Evolutionary conservation across 2,888 invertebrate species (phyloP).

Genomic region (Halictus quadricinctus): DNA sequence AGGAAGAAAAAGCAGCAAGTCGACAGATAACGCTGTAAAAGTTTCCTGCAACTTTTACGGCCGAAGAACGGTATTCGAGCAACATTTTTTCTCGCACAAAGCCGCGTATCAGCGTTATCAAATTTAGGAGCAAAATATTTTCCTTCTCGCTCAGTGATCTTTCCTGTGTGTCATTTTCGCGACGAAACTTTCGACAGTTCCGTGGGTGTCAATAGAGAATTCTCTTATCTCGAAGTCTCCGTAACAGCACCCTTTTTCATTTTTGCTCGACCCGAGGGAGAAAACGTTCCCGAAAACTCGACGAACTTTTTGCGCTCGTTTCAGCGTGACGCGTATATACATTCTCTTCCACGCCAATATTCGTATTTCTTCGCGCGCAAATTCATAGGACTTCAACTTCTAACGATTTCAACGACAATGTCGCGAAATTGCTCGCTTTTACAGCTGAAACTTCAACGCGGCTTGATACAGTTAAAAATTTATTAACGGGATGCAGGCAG

Average conservation of each 20-base stretch:
- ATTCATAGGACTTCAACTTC: conserved; percentile 39
- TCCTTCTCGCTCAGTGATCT: conserved; percentile 32
- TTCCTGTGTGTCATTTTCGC: neutral
- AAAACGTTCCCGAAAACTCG: conserved; percentile 21
- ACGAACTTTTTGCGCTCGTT: conserved; percentile 37
- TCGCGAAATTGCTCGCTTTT: conserved; percentile 15
- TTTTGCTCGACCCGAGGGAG: neutral
- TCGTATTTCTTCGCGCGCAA: conserved; percentile 32
- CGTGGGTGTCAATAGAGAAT: conserved; percentile 4
- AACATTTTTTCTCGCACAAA: conserved; percentile 2
- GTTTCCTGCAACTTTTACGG: neutral
- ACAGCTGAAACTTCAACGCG: conserved; percentile 29
- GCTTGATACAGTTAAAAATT: conserved; percentile 7
- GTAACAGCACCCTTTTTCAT: conserved; percentile 12
- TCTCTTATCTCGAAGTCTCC: conserved; percentile 8
- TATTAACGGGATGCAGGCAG: conserved; percentile 5
- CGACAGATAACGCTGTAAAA: neutral
- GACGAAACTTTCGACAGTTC: conserved; percentile 54
- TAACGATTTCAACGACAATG: conserved; percentile 30
- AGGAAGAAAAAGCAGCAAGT: neutral
- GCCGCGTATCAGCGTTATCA: conserved; percentile 39
- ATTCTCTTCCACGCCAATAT: conserved; percentile 6
- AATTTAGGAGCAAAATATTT: conserved; percentile 44
- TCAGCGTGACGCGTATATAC: neutral
- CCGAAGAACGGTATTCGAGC: neutral